phyloP scores from a whole-genome alignment of 2,888 invertebrate species.

The Arrhopalites spinosus region DNA sequence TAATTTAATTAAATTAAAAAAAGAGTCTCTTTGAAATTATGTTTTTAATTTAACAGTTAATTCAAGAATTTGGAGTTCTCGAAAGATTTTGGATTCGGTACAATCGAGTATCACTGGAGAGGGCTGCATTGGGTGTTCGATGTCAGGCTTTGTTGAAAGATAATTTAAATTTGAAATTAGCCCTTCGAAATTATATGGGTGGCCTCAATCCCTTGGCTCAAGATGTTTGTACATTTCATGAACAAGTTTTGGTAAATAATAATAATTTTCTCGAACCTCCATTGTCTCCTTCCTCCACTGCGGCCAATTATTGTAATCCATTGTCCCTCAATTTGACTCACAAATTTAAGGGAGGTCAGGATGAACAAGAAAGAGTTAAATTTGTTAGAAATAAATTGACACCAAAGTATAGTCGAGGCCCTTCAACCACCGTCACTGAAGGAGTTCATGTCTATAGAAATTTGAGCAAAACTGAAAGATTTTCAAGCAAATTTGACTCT shows the following conservation, averaged over 20 bases:
- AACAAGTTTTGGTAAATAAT: slow-evolving; percentile 26
- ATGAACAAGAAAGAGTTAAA: neutral
- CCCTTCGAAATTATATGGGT: slow-evolving; percentile 54
- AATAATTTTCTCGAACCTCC: neutral
- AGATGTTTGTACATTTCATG: slow-evolving; percentile 26
- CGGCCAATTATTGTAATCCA: neutral
- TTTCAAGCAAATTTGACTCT: neutral
- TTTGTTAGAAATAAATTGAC: neutral
- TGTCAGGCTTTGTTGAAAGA: slow-evolving; percentile 46
- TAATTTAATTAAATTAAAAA: slow-evolving; percentile 3
- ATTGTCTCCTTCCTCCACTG: neutral
- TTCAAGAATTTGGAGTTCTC: slow-evolving; percentile 50
- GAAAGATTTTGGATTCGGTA: slow-evolving; percentile 54
- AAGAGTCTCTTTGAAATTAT: neutral
- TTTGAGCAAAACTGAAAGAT: neutral
- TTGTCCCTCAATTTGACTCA: neutral
- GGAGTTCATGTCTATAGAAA: slow-evolving; percentile 5
- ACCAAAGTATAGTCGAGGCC: neutral
- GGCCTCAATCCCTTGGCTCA: slow-evolving; percentile 49
- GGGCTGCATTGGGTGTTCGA: slow-evolving; percentile 39
- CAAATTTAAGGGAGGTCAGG: neutral
- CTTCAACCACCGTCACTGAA: slow-evolving; percentile 12
- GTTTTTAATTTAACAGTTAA: slow-evolving; percentile 34
- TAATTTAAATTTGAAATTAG: slow-evolving; percentile 46
- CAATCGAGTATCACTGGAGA: slow-evolving; percentile 50